Conservation (phyloP, 2,888 invertebrate genomes). For the Ophion obscuratus region DNA sequence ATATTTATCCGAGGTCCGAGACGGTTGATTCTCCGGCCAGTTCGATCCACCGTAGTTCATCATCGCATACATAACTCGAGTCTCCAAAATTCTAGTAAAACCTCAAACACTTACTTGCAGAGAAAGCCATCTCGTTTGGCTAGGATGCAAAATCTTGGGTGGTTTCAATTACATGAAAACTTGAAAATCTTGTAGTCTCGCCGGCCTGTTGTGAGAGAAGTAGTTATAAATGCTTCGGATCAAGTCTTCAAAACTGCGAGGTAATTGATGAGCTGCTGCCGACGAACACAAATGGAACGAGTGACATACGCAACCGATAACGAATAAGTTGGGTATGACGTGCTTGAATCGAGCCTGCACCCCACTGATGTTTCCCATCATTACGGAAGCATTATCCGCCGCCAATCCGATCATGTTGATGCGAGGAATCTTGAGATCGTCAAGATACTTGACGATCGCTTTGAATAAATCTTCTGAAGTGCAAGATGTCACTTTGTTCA, state of each 20-base stretch:
- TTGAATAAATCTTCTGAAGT: conserved; percentile 48
- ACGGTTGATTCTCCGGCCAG: conserved; percentile 26
- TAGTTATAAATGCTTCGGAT: conserved; percentile 7
- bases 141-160: neutral
- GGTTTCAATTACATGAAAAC: conserved; percentile 34
- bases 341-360: conserved; percentile 50
- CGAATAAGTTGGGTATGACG: conserved; percentile 41
- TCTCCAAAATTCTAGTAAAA: conserved; percentile 7
- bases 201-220: neutral
- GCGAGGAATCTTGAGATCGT: conserved; percentile 23
- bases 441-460: conserved; percentile 22
- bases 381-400: conserved; percentile 55
- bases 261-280: conserved; percentile 29
- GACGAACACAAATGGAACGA: conserved; percentile 58
- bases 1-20: conserved; percentile 10
- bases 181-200: conserved; percentile 42
- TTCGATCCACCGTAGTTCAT: neutral
- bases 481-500: conserved; percentile 51
- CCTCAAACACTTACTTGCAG: conserved; percentile 38
- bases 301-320: neutral
- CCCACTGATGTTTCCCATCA: conserved; percentile 51
- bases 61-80: conserved; percentile 8
- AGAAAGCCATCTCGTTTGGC: conserved; percentile 52
- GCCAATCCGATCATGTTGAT: conserved; percentile 54
- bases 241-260: neutral